A percentile compares a stretch with the other conserved stretches of the same genome.
These are phyloP conservation scores for Lapara coniferarum DNA, from an alignment of 2,888 invertebrate genomes.

Conservation along the genomic window DNA sequence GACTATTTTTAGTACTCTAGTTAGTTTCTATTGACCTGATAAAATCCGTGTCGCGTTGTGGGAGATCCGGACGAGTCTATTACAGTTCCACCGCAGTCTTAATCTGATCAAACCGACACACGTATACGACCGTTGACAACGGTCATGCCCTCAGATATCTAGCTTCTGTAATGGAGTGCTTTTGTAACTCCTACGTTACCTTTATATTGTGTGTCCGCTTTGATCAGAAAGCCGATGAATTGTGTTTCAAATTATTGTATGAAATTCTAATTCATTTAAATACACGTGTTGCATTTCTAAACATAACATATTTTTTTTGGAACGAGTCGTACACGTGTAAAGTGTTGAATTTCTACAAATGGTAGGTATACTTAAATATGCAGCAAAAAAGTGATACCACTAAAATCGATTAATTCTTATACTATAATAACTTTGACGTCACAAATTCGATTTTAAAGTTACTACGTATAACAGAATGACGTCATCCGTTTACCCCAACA, in stretches of 20 bases:
- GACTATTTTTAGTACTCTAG: slow-evolving; percentile 2
- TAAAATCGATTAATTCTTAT: neutral
- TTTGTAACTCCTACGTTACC: neutral
- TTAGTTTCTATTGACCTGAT: slow-evolving; percentile 20
- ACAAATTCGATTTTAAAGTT: neutral
- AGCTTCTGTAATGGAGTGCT: neutral
- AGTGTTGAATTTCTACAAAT: too few species aligned
- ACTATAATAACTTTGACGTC: neutral
- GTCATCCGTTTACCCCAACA: slow-evolving; percentile 6
- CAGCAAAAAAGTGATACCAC: neutral
- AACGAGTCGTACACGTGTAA: too few species aligned
- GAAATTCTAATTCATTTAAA: too few species aligned
- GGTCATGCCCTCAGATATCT: neutral
- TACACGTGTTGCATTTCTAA: neutral
- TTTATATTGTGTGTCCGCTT: too few species aligned
- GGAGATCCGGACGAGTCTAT: slow-evolving; percentile 24
- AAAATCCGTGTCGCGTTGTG: slow-evolving; percentile 20
- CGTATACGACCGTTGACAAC: neutral
- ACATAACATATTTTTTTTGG: too few species aligned
- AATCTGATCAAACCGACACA: slow-evolving; percentile 8
- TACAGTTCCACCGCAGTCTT: slow-evolving; percentile 18
- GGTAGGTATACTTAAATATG: too few species aligned
- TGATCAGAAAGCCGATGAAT: too few species aligned
- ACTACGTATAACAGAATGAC: neutral
- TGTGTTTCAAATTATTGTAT: too few species aligned